Base-by-base conservation (phyloP, 92 coral and sea anemone genomes). In the Montipora capitata region DNA sequence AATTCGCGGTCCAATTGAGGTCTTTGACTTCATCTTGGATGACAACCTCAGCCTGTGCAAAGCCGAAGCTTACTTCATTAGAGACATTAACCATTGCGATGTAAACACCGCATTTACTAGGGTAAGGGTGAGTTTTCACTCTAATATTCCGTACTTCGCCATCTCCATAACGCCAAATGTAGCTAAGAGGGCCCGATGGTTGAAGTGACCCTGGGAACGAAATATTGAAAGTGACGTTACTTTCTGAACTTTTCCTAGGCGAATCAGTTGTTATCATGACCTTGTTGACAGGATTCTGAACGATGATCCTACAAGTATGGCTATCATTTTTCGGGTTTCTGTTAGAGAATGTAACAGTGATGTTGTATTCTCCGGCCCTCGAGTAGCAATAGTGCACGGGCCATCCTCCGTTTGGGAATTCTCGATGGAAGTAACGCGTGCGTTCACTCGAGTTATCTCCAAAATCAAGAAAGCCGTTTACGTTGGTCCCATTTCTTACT, bases 401-500 rank as follows among this genome's bases (percentile, higher is more conserved):
- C 67, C 69, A 74, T 11, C 93, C 95, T 40, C 80, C 40, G n/a
- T 41, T 49, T 10, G 93, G 84, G 52, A 93, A 93, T 13, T 62
- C 74, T 10, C 86, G 85, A 12, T 68, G 68, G 2, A 39, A 67
- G 20, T 82, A 80, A 9, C 40, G 56, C n/a, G 40, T 82, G 2
- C 27, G 54, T 7, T 76, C 51, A 17, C 16, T 40, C 2, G 48
- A 38, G 1, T 88, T 89, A 20, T 93, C 94, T 8, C 96, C 96
- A 90, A 82, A 95, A 44, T 87, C 88, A 44, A 89, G 78, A 4
- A 27, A 56, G 12, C 70, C 85, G 14, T 91, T 90, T 0, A 95
- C 89, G 56, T 95, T 95, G 18, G 98, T 88, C 11, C 96, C 96
- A 63, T 90, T 92, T 5, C 10, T 76, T 8, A 91, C 43, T 2